These are phyloP conservation scores for Cephus pygmeus DNA, from an alignment of 2,888 invertebrate species.

Conservation along the genomic window DNA sequence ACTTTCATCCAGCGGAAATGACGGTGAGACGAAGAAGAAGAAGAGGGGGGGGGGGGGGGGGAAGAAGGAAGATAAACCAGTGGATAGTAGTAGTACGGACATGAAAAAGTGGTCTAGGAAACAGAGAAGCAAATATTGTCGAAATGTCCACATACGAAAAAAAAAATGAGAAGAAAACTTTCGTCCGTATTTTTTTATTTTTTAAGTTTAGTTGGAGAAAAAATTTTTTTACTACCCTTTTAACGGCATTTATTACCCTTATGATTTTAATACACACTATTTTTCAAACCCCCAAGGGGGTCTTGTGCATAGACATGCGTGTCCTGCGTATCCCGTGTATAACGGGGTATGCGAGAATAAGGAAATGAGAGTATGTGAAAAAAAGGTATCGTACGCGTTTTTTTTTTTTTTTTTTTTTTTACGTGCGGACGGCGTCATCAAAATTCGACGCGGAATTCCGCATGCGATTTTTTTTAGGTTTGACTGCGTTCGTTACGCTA, in stretches of 20 bases:
- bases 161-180: neutral
- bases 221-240: conserved; percentile 21
- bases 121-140: neutral
- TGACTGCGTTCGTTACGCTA: neutral
- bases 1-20: neutral
- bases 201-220: conserved; percentile 12
- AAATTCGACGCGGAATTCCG: neutral
- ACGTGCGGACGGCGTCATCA: neutral
- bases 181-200: neutral
- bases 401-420: neutral
- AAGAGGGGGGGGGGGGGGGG: no score
- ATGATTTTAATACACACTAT: conserved; percentile 14
- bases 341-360: neutral
- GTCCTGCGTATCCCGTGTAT: neutral
- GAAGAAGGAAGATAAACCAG: neutral
- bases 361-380: neutral
- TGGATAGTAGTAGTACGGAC: neutral
- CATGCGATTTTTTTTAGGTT: neutral
- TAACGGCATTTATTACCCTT: conserved; percentile 31
- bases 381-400: neutral
- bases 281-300: neutral
- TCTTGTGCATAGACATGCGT: neutral
- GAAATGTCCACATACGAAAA: neutral
- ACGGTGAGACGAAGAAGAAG: neutral
- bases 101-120: neutral